Evolutionary conservation across 2,113 vertebrate species (phyloP).

Genomic region (Callorhinus ursinus): DNA sequence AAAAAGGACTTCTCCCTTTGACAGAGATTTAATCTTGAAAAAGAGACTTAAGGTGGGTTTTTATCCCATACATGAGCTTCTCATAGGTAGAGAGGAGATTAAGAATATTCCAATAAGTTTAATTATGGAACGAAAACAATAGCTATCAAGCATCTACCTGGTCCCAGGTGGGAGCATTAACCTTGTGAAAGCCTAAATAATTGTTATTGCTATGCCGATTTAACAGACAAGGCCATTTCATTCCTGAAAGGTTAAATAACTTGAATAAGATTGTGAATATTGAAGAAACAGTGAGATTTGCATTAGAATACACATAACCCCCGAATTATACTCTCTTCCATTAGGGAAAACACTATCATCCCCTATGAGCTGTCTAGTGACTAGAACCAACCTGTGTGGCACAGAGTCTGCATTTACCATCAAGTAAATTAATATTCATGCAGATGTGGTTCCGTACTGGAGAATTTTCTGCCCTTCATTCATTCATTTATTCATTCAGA

Average conservation of each 20-base stretch:
- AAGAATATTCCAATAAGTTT: not conserved
- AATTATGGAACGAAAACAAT: not conserved
- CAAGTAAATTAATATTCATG: not conserved
- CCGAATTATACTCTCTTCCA: not conserved
- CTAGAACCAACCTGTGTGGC: too few species aligned
- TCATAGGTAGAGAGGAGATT: not conserved
- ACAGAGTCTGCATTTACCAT: not conserved
- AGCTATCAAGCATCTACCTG: not conserved
- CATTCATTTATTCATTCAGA: not conserved
- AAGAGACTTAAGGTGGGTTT: not conserved
- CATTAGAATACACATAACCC: not conserved
- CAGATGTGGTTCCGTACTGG: not conserved
- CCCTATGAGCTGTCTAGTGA: not conserved
- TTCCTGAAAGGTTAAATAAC: not conserved
- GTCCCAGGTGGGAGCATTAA: not conserved
- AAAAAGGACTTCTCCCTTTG: not conserved
- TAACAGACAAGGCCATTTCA: not conserved
- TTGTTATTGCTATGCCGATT: accelerated
- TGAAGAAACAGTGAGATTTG: not conserved
- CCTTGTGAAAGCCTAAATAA: not conserved
- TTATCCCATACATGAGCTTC: not conserved
- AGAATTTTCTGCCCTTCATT: not conserved
- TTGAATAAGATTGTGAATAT: not conserved
- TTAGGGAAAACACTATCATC: not conserved
- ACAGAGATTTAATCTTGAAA: not conserved